These are phyloP conservation scores for Euschistus heros DNA, from an alignment of 1,140 invertebrate genomes.

Conservation along the genomic window DNA sequence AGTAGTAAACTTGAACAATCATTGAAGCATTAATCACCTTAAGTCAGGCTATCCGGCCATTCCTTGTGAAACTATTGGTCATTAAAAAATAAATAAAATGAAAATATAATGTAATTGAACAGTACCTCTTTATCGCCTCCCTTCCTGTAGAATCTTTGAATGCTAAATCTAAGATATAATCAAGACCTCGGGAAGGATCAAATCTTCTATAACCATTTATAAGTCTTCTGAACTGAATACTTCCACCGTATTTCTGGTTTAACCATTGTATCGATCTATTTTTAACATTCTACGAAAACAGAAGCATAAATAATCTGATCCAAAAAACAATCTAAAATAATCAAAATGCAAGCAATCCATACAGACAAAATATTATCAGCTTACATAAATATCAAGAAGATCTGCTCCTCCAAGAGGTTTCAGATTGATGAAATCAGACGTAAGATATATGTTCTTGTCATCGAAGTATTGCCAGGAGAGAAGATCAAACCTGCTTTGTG, in stretches of 20 bases:
- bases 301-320: conserved; percentile 20
- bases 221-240: conserved; percentile 45
- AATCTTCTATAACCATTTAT: conserved; percentile 75
- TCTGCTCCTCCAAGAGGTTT: conserved; percentile 46
- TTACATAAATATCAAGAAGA: conserved; percentile 50
- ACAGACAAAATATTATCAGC: conserved; percentile 1
- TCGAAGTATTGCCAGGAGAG: conserved; percentile 77
- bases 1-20: too few relatives aligned
- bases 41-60: too few relatives aligned
- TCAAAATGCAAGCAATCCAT: neutral
- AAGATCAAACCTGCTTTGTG: conserved; percentile 72
- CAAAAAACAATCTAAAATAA: conserved; percentile 23
- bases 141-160: conserved; percentile 38
- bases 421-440: conserved; percentile 53
- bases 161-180: conserved; percentile 71
- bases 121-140: conserved; percentile 35
- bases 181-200: conserved; percentile 77
- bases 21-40: too few relatives aligned
- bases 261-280: conserved; percentile 46
- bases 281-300: conserved; percentile 43
- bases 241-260: conserved; percentile 42
- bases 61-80: too few relatives aligned
- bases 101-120: neutral
- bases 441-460: conserved; percentile 62
- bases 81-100: too few relatives aligned